phyloP scores from a whole-genome alignment of 2,797 vertebrate species.

The Siniperca obscura region DNA sequence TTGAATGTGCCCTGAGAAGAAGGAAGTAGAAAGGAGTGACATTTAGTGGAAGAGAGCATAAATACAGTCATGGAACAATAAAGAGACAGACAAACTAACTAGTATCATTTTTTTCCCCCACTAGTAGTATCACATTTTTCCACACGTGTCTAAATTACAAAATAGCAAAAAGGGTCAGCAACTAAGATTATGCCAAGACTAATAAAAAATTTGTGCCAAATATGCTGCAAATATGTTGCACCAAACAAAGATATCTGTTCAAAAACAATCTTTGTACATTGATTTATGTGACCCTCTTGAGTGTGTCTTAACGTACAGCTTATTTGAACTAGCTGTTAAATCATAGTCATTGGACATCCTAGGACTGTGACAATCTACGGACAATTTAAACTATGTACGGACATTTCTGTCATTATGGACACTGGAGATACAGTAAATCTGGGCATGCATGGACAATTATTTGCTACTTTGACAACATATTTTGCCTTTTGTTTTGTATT shows the following conservation, averaged over 20 bases:
- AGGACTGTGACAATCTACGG: not conserved
- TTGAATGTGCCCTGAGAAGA: slow-evolving; percentile 93
- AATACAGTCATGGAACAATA: not conserved
- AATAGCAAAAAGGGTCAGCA: not conserved
- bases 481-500: not conserved
- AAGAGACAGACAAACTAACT: not conserved
- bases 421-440: not conserved
- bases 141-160: not conserved
- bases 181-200: not conserved
- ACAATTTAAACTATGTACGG: not conserved
- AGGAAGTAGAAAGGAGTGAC: not conserved
- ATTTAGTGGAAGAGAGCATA: not conserved
- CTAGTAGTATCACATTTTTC: not conserved
- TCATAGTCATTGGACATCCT: too few relatives aligned
- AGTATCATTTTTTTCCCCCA: not conserved
- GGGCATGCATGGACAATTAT: not conserved
- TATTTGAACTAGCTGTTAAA: too few relatives aligned
- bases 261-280: not conserved
- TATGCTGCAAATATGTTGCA: not conserved
- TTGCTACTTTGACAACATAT: not conserved
- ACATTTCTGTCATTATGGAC: not conserved
- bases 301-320: not conserved
- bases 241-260: too few relatives aligned
- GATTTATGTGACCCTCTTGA: not conserved
- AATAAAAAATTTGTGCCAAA: not conserved